Conservation (phyloP, 2,113 vertebrate genomes). For the Xyliphius kryptos region DNA sequence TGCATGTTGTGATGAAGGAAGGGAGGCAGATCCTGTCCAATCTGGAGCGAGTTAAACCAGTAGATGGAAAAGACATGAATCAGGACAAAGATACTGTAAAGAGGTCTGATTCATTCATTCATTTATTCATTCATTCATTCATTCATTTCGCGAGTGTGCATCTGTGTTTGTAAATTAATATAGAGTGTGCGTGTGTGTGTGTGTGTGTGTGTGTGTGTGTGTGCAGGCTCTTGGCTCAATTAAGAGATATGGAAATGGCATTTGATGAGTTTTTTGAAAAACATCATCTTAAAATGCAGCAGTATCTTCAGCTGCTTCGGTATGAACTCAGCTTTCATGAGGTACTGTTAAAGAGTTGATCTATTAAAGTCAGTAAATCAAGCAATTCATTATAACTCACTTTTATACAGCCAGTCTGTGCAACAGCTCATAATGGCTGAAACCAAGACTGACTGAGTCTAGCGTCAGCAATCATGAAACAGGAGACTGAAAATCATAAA, state of each 20-base stretch:
- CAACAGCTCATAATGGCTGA: no score
- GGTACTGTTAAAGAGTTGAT: conserved; percentile 71
- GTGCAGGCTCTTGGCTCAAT: conserved; percentile 82
- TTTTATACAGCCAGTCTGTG: no score
- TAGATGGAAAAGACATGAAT: conserved; percentile 61
- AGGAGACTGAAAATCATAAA: no score
- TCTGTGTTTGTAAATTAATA: no score
- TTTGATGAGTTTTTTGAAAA: conserved; percentile 98
- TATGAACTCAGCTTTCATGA: conserved; percentile 89
- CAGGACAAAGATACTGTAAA: conserved; percentile 85
- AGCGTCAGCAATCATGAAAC: no score
- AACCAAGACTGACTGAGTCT: no score
- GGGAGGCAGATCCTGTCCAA: conserved; percentile 79
- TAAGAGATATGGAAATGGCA: no score
- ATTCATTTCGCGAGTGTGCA: no score
- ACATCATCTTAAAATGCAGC: conserved; percentile 91
- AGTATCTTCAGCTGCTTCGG: conserved; percentile 84
- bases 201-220: conserved; percentile 21
- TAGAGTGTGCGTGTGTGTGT: conserved; percentile 15
- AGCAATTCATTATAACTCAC: no score
- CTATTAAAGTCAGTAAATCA: no score
- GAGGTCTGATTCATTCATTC: conserved; percentile 65
- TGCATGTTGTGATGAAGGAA: conserved; percentile 79
- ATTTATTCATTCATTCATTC: no score
- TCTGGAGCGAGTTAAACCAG: conserved; percentile 68